Evolutionary conservation across 2,888 invertebrate species (phyloP).

Genomic region (Plebejus melissa): DNA sequence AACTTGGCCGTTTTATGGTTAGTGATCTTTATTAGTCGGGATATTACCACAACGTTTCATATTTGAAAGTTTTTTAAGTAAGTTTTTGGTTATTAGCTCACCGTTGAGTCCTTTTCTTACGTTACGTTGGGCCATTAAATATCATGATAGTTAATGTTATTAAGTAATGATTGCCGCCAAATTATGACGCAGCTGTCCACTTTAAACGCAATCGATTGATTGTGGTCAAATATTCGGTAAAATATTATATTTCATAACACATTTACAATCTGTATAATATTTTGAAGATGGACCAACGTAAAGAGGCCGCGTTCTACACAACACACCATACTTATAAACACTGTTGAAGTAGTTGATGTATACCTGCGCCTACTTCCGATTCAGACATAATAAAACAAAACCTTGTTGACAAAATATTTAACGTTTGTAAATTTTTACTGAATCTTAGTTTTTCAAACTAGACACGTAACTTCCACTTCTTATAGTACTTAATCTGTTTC

Average conservation of each 20-base stretch:
- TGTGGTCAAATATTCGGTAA: not conserved
- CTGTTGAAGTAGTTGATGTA: too few relatives aligned
- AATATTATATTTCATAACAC: too few relatives aligned
- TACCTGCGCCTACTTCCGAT: not conserved
- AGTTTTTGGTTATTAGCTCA: not conserved
- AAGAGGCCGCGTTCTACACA: not conserved
- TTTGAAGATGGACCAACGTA: not conserved
- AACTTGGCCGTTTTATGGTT: constrained; percentile 24
- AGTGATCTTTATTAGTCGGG: constrained; percentile 16
- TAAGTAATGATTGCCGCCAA: not conserved
- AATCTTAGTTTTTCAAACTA: not conserved
- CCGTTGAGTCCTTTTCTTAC: not conserved
- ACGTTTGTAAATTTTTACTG: not conserved
- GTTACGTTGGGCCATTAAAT: not conserved
- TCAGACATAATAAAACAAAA: not conserved
- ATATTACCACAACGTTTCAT: not conserved
- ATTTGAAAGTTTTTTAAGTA: not conserved
- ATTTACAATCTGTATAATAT: not conserved
- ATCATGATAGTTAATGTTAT: not conserved
- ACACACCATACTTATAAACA: too few relatives aligned
- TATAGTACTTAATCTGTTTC: not conserved
- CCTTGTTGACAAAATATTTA: not conserved
- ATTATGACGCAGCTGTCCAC: not conserved
- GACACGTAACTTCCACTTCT: not conserved
- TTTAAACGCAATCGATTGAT: not conserved